Base-by-base conservation (phyloP, 2,113 vertebrate genomes). In the Abramis brama region DNA sequence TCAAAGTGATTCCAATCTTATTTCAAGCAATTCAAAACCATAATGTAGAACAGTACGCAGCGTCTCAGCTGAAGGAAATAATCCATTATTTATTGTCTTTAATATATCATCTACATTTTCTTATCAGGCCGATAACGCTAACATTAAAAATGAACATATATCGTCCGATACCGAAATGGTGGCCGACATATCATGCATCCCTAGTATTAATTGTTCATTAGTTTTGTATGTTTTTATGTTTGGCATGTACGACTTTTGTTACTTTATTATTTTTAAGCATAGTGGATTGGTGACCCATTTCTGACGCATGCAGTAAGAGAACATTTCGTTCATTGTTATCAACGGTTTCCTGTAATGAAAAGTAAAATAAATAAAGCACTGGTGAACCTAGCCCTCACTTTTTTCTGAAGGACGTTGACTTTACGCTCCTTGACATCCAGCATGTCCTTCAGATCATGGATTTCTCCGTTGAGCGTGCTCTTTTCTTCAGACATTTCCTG, bases 371-470 rank as follows among this genome's bases (percentile, higher is more conserved):
- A 62, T 39, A 5, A 62, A 62, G 1, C 36, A 71, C 1, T 39
- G 33, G 1, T 73, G 10, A 73, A 43, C 6, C 36, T 10, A 3
- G 78, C 12, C 39, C 93, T 89, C 86, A 99, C 98, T 97, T 99
- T 99, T 93, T 99, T 99, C 94, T 99, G 98, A 27, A 99, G 96
- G 86, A 99, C 97, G 3, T 97, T 97, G 11, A 99, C 96, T 92
- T 99, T 99, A 86, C 98, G 96, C 86, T 99, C 98, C 92, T 99
- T 99, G 85, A 99, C 98, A 4, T 99, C 98, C 89, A 99, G 91
- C 98, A 99, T 99, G 92, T 99, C 98, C 86, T 99, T 99, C 68
- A 99, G 97, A 91, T 99, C 98, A 2, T 98, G 98, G 88, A 99
- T 99, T 92, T 99, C 98, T 27, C 98, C 98, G 13, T 96, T 97